Base-by-base conservation (phyloP, 2,797 vertebrate species). In the Tangara arthus region DNA sequence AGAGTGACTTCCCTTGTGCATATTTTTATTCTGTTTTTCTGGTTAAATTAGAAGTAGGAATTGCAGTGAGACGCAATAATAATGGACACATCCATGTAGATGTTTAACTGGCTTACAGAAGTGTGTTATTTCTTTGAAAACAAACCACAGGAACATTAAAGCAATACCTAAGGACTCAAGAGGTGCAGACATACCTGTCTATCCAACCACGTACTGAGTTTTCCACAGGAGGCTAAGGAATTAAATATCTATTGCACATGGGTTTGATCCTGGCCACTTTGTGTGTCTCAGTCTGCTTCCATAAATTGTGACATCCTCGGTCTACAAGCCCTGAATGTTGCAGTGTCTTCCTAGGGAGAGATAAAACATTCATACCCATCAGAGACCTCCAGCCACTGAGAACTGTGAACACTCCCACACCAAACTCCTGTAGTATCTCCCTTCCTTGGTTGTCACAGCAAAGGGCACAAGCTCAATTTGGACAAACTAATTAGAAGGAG, bases 21-120 rank as follows among this genome's bases (percentile, higher is more conserved):
- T 59, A 59, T 46, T 46, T 97, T 92, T 63, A 68, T 71, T 70
- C 30, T 69, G 15, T 22, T 91, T 83, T 91, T 87, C 83, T 81
- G 59, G 71, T 81, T 1, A 87, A 64, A 52, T 87, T 47, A 64
- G 42, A 66, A 80, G 26, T 12, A 35, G 32, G 27, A 81, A 66
- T 53, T 80, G 66, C 41, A 75, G 19, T 30, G 17, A n/a, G 53
- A 26, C 57, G 37, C 17, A 69, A 44, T 35, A 57, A 80, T 22
- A 82, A 82, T 30, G 32, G 59, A 49, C 28, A 49, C 4, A 59
- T 15, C 11, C 27, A 50, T 16, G 15, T 12, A 27, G 34, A 32
- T 24, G 5, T 39, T 93, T 35, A 66, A 15, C 12, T 76, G 53
- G 19, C 23, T 87, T 55, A 37, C 2, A 47, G 9, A 76, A 77